Conservation (phyloP, 2,888 invertebrate species). For the Thera britannica region DNA sequence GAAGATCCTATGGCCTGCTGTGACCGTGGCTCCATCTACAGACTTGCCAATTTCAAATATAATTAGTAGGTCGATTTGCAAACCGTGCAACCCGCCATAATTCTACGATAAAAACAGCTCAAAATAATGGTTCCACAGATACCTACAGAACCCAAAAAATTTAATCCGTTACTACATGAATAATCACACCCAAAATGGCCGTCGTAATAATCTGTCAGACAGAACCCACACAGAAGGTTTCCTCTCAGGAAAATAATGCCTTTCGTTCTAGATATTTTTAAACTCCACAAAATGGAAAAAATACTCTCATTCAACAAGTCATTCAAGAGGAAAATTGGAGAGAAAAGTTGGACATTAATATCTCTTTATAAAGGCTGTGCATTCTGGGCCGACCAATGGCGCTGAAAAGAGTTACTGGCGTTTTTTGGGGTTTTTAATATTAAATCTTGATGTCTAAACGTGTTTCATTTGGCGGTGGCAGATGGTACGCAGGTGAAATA, state of each 20-base stretch:
- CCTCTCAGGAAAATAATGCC: constrained; percentile 27
- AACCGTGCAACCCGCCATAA: too few species aligned
- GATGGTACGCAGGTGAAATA: constrained; percentile 64
- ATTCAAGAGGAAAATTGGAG: constrained; percentile 40
- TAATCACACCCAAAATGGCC: background rate
- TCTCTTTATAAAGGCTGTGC: constrained; percentile 32
- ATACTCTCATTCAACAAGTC: constrained; percentile 44
- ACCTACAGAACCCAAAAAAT: too few species aligned
- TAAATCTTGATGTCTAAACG: constrained; percentile 49
- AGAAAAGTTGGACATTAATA: constrained; percentile 41
- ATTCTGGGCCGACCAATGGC: constrained; percentile 34
- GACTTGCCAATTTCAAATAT: too few species aligned
- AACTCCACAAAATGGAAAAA: constrained; percentile 34
- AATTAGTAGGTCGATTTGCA: too few species aligned
- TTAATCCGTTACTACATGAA: too few species aligned
- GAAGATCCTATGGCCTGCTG: too few species aligned
- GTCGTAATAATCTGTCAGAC: constrained; percentile 7
- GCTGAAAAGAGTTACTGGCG: constrained; percentile 33
- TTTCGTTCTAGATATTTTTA: constrained; percentile 31
- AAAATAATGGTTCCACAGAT: too few species aligned
- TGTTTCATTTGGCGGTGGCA: constrained; percentile 61
- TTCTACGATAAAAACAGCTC: too few species aligned
- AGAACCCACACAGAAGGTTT: constrained; percentile 20
- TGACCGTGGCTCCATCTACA: too few species aligned
- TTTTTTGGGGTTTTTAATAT: constrained; percentile 48